These are phyloP conservation scores for Chrysocyon brachyurus DNA, from an alignment of 2,797 vertebrate species.

Conservation along the genomic window DNA sequence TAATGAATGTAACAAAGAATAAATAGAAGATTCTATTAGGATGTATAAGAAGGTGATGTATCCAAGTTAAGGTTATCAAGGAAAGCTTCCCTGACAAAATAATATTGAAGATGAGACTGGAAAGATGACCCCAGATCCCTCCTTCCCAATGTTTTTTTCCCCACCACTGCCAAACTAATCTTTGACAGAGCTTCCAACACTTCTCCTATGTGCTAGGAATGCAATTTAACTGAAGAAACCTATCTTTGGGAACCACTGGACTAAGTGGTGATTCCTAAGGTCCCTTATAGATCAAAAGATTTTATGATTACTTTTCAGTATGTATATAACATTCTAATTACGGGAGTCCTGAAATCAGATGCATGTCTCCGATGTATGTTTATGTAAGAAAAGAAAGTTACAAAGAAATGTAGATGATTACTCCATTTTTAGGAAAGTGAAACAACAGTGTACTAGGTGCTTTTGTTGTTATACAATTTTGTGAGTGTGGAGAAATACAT, in stretches of 20 bases:
- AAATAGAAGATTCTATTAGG: background rate
- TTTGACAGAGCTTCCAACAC: background rate
- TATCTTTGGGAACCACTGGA: background rate
- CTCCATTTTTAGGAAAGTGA: constrained; percentile 50
- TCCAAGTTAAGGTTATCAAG: background rate
- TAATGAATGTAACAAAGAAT: background rate
- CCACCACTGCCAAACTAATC: background rate
- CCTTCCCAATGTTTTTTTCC: background rate
- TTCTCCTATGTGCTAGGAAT: background rate
- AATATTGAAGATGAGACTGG: background rate
- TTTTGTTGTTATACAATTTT: background rate
- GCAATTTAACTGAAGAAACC: background rate
- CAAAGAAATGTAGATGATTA: background rate
- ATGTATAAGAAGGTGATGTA: background rate
- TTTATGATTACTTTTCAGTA: background rate
- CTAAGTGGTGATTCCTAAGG: background rate
- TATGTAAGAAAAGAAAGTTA: constrained; percentile 44
- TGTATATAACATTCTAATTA: background rate
- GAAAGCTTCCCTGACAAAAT: background rate
- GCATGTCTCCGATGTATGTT: background rate
- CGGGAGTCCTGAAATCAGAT: background rate
- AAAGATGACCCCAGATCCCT: background rate
- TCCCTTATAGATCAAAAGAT: background rate
- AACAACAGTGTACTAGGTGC: background rate
- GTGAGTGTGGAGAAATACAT: background rate